A percentile compares a stretch with the other conserved stretches of the same genome.
phyloP scores from a whole-genome alignment of 2,113 vertebrate species.

The Neodon shergylaensis region DNA sequence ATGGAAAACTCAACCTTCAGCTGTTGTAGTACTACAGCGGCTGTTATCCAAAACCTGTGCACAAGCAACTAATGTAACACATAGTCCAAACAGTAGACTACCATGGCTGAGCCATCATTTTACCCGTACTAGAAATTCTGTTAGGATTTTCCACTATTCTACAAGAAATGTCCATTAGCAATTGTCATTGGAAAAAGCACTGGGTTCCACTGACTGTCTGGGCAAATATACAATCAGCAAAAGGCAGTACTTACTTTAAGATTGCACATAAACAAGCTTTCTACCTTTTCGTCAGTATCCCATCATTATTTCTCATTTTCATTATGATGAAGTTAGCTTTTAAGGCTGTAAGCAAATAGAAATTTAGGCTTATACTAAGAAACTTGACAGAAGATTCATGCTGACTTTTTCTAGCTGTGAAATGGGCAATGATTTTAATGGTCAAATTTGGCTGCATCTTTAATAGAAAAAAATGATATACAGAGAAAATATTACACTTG shows the following conservation, averaged over 20 bases:
- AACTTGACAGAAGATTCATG: slow-evolving; percentile 24
- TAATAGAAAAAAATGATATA: background rate
- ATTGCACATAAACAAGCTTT: background rate
- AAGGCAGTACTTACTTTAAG: slow-evolving; percentile 19
- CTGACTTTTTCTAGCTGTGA: background rate
- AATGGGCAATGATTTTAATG: slow-evolving; percentile 41
- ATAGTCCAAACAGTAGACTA: background rate
- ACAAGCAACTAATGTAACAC: background rate
- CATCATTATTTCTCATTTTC: slow-evolving; percentile 13
- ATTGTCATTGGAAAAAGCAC: slow-evolving; percentile 3
- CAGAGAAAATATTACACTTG: slow-evolving; percentile 38
- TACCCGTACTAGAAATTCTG: slow-evolving; percentile 36
- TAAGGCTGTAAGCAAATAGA: background rate
- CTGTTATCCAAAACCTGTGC: background rate
- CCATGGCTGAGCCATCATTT: background rate
- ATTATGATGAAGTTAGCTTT: slow-evolving; percentile 37
- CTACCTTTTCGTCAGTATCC: slow-evolving; percentile 7
- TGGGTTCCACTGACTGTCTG: background rate
- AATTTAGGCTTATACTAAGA: slow-evolving; percentile 38
- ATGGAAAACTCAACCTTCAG: background rate
- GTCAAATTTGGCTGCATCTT: slow-evolving; percentile 10
- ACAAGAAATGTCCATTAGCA: slow-evolving; percentile 17
- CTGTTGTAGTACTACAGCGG: background rate
- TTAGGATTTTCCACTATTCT: slow-evolving; percentile 8
- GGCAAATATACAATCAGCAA: slow-evolving; percentile 25